Base-by-base conservation (phyloP, 2,797 vertebrate genomes). In the Synanceia verrucosa region DNA sequence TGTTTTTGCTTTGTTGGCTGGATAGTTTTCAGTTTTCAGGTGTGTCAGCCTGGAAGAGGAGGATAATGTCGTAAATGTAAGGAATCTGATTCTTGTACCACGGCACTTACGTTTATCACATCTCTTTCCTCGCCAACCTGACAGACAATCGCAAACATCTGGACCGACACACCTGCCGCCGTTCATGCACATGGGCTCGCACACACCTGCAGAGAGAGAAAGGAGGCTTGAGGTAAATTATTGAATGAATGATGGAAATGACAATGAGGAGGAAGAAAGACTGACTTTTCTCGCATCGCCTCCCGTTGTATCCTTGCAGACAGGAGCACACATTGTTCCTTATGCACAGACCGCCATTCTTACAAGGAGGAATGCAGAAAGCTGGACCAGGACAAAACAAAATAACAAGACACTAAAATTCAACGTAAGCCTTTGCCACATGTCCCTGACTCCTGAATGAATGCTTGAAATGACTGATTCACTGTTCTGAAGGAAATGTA, bases 201-300 rank as follows among this genome's bases (percentile, higher is more conserved):
- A 96, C 69, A 96, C 90, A 88, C 95, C 96, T 96, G 91, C 58
- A 78, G 65, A 70, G 5, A 78, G 4, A 71, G 11, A 28, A 3
- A 55, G 21, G 33, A 26, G 21, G 39, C 39, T 41, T 41, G 8
- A 41, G 39, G 37, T n/a, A n/a, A n/a, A n/a, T n/a, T n/a, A n/a
- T n/a, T n/a, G n/a, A n/a, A n/a, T n/a, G 18, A 13, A 41, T n/a
- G 39, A 41, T n/a, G n/a, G 14, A 55, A 13, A 43, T 14, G 26
- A 41, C 9, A 9, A 41, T 9, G 13, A 9, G 19, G n/a, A 26
- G 9, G 43, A 44, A 24, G 37, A 14, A 39, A 21, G 10, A 64
- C 96, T 90, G 88, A 98, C 96, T 95, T 94, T 92, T 96, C 87
- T 97, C 95, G 78, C 97, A 98, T 82, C 91, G 92, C 41, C 72